phyloP scores from a whole-genome alignment of 2,888 invertebrate genomes.

The Drosophila limbata region DNA sequence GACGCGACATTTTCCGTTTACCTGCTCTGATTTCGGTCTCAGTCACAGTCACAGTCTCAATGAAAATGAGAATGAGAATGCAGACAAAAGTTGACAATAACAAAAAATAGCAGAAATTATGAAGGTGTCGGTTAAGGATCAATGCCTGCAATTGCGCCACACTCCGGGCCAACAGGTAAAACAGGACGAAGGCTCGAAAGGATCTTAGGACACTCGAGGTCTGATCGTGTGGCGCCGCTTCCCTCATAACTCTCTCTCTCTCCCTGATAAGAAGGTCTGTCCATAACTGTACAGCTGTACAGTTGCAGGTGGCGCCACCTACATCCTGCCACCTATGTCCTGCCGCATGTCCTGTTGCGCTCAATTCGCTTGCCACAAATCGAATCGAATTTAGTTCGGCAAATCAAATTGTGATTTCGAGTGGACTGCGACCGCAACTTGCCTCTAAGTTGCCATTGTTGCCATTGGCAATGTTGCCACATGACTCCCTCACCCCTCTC shows the following conservation, averaged over 20 bases:
- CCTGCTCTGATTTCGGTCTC: slow-evolving; percentile 56
- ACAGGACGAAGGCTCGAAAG: slow-evolving; percentile 1
- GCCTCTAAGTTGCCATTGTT: slow-evolving; percentile 16
- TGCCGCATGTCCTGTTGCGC: slow-evolving; percentile 15
- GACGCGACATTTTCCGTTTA: slow-evolving; percentile 37
- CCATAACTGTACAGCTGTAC: slow-evolving; percentile 33
- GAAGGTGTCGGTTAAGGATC: slow-evolving; percentile 35
- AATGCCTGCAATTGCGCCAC: slow-evolving; percentile 37
- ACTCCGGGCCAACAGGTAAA: slow-evolving; percentile 43
- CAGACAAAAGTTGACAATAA: slow-evolving; percentile 51
- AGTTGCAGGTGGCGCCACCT: slow-evolving; percentile 53
- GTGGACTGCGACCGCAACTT: slow-evolving; percentile 43
- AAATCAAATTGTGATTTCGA: slow-evolving; percentile 54
- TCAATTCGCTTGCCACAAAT: slow-evolving; percentile 36
- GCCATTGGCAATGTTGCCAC: slow-evolving; percentile 33
- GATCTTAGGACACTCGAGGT: not conserved
- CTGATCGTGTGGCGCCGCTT: slow-evolving; percentile 73
- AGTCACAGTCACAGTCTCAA: slow-evolving; percentile 57
- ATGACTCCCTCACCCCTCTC: not conserved
- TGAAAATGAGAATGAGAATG: slow-evolving; percentile 65
- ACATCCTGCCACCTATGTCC: slow-evolving; percentile 37
- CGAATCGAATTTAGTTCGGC: slow-evolving; percentile 46
- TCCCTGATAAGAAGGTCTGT: slow-evolving; percentile 43
- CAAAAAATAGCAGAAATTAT: slow-evolving; percentile 24
- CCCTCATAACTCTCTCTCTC: slow-evolving; percentile 63